phyloP scores from a whole-genome alignment of 2,888 invertebrate genomes.

The Ferrisia virgata region DNA sequence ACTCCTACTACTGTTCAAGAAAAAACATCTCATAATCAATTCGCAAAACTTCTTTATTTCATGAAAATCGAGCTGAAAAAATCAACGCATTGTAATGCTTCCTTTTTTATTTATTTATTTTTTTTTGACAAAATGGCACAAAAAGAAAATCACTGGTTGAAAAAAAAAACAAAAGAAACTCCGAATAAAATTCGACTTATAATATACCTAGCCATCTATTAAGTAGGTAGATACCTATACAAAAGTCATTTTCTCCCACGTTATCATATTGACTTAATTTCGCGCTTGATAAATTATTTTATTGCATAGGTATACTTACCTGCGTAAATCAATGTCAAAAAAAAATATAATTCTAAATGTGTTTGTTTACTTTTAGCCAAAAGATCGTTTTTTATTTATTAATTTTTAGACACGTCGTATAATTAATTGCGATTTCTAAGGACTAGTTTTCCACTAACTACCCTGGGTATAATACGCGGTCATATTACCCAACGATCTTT shows the following conservation, averaged over 20 bases:
- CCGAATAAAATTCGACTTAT: background rate
- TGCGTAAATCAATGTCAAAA: background rate
- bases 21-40: too few relatives aligned
- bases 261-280: background rate
- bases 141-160: too few relatives aligned
- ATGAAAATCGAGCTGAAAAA: too few relatives aligned
- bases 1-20: too few relatives aligned
- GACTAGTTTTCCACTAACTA: background rate
- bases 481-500: background rate
- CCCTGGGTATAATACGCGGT: background rate
- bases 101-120: too few relatives aligned
- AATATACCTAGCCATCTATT: too few relatives aligned
- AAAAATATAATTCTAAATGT: background rate
- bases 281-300: background rate
- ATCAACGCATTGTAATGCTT: too few relatives aligned
- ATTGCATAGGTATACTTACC: too few relatives aligned
- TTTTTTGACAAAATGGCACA: too few relatives aligned
- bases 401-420: background rate
- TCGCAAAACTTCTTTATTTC: too few relatives aligned
- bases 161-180: too few relatives aligned
- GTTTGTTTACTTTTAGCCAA: slow-evolving; percentile 10
- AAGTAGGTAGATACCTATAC: too few relatives aligned
- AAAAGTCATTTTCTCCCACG: background rate
- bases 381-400: background rate
- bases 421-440: background rate